Conservation (phyloP, 2,113 vertebrate species). For the Lathamus discolor region DNA sequence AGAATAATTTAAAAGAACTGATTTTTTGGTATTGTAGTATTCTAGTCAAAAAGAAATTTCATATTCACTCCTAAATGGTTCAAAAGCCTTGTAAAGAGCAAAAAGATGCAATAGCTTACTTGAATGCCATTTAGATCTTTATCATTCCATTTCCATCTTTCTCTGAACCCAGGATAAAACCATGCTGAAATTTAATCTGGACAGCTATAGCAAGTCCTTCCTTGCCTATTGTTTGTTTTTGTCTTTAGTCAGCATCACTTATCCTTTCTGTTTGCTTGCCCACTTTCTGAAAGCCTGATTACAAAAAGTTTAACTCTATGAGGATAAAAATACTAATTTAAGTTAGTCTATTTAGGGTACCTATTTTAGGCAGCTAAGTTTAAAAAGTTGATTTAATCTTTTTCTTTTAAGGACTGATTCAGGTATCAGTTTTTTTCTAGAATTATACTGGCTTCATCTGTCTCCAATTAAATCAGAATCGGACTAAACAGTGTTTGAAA, state of each 20-base stretch:
- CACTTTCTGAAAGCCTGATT: not conserved
- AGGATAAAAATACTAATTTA: not conserved
- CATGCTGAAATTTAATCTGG: not conserved
- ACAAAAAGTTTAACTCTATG: not conserved
- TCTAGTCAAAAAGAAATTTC: not conserved
- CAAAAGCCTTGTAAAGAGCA: not conserved
- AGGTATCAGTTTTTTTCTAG: not conserved
- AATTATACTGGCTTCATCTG: not conserved
- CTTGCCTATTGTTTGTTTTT: not conserved
- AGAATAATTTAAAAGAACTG: slow-evolving; percentile 9
- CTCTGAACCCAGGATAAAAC: not conserved
- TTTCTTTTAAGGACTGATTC: not conserved
- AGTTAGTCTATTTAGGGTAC: not conserved
- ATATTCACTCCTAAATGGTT: not conserved
- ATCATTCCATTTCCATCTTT: not conserved
- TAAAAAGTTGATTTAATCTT: not conserved
- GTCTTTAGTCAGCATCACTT: not conserved
- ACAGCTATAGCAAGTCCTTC: not conserved
- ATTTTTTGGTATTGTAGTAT: not conserved
- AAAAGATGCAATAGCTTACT: not conserved
- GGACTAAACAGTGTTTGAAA: not conserved
- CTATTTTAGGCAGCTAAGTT: not conserved
- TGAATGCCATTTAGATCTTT: not conserved
- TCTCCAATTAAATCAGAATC: not conserved
- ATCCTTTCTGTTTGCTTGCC: not conserved